Evolutionary conservation across 2,888 invertebrate genomes (phyloP).

Genomic region (Elgonia sp.): DNA sequence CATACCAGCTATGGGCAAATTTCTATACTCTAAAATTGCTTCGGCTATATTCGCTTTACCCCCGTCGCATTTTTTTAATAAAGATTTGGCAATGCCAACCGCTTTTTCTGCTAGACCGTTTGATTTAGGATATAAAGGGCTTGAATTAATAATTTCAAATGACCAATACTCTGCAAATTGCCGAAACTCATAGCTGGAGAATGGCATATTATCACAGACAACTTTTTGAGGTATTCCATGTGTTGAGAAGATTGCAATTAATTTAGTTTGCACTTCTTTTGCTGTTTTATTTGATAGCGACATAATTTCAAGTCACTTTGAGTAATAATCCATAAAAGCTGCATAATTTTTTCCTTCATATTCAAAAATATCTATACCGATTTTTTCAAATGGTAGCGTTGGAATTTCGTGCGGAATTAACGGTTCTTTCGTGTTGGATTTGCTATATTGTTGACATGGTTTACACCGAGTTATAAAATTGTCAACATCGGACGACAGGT

Average conservation of each 20-base stretch:
- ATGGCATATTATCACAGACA: conserved; percentile 30
- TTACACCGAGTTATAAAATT: conserved; percentile 16
- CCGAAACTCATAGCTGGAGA: not conserved
- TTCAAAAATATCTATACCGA: conserved; percentile 43
- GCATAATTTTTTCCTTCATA: conserved; percentile 30
- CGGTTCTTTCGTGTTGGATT: conserved; percentile 42
- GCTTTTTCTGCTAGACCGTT: conserved; percentile 62
- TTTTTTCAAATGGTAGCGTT: conserved; percentile 25
- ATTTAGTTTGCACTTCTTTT: not conserved
- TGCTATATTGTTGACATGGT: conserved; percentile 3
- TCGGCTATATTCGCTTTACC: too few species aligned
- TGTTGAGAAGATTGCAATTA: conserved; percentile 2
- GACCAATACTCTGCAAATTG: conserved; percentile 31
- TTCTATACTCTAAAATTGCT: conserved; percentile 28
- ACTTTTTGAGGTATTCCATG: conserved; percentile 14
- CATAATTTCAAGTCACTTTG: conserved; percentile 24
- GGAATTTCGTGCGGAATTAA: conserved; percentile 42
- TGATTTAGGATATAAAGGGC: conserved; percentile 45
- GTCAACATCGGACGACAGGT: conserved; percentile 23
- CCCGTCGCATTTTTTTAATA: conserved; percentile 22
- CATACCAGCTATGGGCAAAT: conserved; percentile 27
- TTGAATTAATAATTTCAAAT: conserved; percentile 50
- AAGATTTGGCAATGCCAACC: conserved; percentile 63
- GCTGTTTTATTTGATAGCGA: conserved; percentile 5
- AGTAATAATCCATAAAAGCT: conserved; percentile 56